Conservation (phyloP, 2,888 invertebrate genomes). For the Xestia xanthographa region DNA sequence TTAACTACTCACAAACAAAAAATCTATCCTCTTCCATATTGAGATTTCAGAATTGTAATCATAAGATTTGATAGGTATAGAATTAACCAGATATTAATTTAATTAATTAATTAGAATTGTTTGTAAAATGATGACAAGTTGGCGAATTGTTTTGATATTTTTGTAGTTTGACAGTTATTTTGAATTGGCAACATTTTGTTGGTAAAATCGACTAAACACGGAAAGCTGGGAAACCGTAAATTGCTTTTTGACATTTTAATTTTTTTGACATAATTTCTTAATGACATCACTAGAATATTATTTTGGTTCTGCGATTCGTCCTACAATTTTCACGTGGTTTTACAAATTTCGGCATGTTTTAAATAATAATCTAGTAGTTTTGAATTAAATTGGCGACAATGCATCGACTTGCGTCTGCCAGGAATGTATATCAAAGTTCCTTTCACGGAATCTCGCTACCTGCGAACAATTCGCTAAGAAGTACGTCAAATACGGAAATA, state of each 20-base stretch:
- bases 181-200: slow-evolving; percentile 32
- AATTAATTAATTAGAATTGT: too few relatives aligned
- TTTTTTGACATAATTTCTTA: slow-evolving; percentile 22
- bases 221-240: background rate
- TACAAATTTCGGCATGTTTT: slow-evolving; percentile 77
- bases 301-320: slow-evolving; percentile 72
- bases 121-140: slow-evolving; percentile 54
- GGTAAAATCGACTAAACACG: slow-evolving; percentile 31
- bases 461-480: slow-evolving; percentile 73
- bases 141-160: slow-evolving; percentile 58
- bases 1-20: slow-evolving; percentile 81
- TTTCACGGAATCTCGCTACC: slow-evolving; percentile 79
- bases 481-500: slow-evolving; percentile 75
- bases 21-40: slow-evolving; percentile 82
- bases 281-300: slow-evolving; percentile 61
- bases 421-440: slow-evolving; percentile 84
- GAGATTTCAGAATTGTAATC: background rate
- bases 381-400: slow-evolving; percentile 77
- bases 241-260: slow-evolving; percentile 15
- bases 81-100: background rate
- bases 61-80: background rate
- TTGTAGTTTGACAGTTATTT: slow-evolving; percentile 46
- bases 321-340: slow-evolving; percentile 84
- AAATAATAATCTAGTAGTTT: slow-evolving; percentile 65
- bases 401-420: slow-evolving; percentile 86